phyloP scores from a whole-genome alignment of 2,888 invertebrate genomes.

The Netelia melanura region DNA sequence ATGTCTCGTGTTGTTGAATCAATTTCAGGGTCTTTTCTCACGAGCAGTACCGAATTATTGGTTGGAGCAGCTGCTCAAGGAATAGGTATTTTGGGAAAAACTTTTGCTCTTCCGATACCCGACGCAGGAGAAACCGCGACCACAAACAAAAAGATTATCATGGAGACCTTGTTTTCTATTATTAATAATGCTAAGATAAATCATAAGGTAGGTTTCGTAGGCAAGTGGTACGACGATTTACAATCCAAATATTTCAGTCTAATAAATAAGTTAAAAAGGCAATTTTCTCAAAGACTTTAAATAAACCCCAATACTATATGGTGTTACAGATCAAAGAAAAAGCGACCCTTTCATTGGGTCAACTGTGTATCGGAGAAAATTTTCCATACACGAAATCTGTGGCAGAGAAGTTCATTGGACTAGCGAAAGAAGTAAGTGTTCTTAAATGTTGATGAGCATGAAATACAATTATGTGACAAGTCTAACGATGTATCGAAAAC shows the following conservation, averaged over 20 bases:
- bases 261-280: background rate
- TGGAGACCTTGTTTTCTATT: constrained; percentile 90
- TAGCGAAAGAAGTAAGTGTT: constrained; percentile 90
- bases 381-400: constrained; percentile 91
- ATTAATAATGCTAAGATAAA: constrained; percentile 90
- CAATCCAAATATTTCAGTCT: background rate
- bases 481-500: background rate
- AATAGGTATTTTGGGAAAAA: constrained; percentile 90
- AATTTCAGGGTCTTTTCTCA: constrained; percentile 88
- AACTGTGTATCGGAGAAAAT: constrained; percentile 93
- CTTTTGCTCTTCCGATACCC: constrained; percentile 88
- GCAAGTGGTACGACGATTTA: too few relatives aligned
- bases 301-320: background rate
- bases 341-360: constrained; percentile 91
- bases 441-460: background rate
- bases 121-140: constrained; percentile 62
- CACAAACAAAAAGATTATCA: constrained; percentile 89
- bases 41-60: constrained; percentile 88
- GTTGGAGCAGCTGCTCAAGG: constrained; percentile 90
- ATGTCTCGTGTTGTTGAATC: constrained; percentile 22
- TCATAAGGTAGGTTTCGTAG: constrained; percentile 87
- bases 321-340: constrained; percentile 87
- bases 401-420: constrained; percentile 91
- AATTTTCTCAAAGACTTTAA: background rate
- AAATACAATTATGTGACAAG: too few relatives aligned